These are phyloP conservation scores for Ophonus ardosiacus DNA, from an alignment of 2,888 invertebrate species.

Conservation along the genomic window DNA sequence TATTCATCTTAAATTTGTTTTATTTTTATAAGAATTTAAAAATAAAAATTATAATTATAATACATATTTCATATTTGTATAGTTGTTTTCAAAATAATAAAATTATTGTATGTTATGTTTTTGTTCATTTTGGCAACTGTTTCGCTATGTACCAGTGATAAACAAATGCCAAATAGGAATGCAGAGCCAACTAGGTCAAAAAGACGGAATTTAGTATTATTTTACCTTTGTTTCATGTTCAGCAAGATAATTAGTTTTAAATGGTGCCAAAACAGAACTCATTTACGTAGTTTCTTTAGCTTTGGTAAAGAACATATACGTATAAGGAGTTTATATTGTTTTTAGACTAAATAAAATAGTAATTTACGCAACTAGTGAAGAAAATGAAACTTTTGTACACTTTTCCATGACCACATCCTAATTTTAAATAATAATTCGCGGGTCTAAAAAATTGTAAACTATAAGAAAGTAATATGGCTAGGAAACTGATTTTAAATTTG, in stretches of 20 bases:
- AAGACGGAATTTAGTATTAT: neutral
- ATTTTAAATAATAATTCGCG: no score
- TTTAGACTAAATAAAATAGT: no score
- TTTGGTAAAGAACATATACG: no score
- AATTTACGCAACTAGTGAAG: no score
- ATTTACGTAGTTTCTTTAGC: no score
- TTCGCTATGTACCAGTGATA: neutral
- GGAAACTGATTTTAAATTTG: no score
- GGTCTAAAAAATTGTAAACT: no score
- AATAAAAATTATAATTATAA: neutral
- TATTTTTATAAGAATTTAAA: neutral
- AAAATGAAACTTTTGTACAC: no score
- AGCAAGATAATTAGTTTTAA: neutral
- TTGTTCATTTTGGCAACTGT: constrained; percentile 12
- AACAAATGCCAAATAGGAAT: constrained; percentile 16
- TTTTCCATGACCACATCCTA: no score
- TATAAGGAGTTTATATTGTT: no score
- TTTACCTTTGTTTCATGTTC: constrained; percentile 1
- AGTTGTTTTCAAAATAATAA: neutral
- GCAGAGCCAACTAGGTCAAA: constrained; percentile 8
- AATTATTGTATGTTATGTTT: neutral
- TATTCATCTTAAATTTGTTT: neutral
- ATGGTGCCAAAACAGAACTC: neutral
- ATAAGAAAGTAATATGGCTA: no score
- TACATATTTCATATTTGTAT: neutral